Evolutionary conservation across 2,888 invertebrate species (phyloP).

Genomic region (Calameuta pallipes): DNA sequence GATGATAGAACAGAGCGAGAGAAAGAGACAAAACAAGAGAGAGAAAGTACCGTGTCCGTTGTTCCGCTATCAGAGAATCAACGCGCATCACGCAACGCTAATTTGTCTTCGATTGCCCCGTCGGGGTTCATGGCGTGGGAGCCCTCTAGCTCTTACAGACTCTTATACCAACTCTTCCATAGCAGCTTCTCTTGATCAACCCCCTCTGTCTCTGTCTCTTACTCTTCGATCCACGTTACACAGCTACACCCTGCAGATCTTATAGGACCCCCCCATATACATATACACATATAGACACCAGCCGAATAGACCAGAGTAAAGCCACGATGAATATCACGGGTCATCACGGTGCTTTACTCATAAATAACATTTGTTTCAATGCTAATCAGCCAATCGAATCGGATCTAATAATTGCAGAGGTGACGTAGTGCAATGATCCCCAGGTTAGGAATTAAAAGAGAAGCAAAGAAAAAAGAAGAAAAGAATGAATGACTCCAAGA

Average conservation of each 20-base stretch:
- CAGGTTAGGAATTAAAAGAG: background rate
- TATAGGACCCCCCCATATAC: too few relatives aligned
- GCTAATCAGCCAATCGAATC: constrained; percentile 62
- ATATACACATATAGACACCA: constrained; percentile 16
- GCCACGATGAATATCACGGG: constrained; percentile 51
- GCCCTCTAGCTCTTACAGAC: constrained; percentile 34
- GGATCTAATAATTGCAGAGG: constrained; percentile 61
- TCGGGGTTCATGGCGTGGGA: constrained; percentile 60
- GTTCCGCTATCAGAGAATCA: constrained; percentile 63
- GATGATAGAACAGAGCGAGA: background rate
- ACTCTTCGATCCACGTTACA: too few relatives aligned
- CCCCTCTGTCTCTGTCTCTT: too few relatives aligned
- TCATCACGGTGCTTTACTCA: constrained; percentile 55
- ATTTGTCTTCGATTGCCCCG: constrained; percentile 65
- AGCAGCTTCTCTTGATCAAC: too few relatives aligned
- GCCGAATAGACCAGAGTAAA: constrained; percentile 26
- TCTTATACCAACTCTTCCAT: background rate
- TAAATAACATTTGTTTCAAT: constrained; percentile 65
- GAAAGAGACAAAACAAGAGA: background rate
- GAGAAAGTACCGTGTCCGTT: constrained; percentile 55
- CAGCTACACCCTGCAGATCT: too few relatives aligned
- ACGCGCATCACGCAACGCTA: constrained; percentile 66
- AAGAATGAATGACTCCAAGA: constrained; percentile 24
- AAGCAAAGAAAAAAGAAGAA: constrained; percentile 11
- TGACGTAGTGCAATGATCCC: background rate